Evolutionary conservation across 2,113 vertebrate species (phyloP).

Genomic region (Gallinago jamesoni): DNA sequence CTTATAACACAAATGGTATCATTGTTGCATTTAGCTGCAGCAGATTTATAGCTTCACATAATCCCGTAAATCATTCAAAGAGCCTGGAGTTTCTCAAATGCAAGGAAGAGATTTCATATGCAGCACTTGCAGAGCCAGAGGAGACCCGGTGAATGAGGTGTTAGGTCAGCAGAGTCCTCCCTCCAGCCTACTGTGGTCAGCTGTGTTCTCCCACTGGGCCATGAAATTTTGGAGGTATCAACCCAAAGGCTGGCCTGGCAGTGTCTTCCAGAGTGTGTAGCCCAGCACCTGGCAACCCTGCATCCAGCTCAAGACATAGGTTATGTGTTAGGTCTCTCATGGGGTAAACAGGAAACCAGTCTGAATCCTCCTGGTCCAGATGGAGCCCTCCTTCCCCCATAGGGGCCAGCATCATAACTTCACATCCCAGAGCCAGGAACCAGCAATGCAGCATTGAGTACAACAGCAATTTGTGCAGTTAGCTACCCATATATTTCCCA

Average conservation of each 20-base stretch:
- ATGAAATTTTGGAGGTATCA: background rate
- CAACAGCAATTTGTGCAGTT: background rate
- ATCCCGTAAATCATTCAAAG: background rate
- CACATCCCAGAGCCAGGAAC: background rate
- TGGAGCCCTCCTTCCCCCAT: fast-evolving
- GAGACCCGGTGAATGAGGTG: background rate
- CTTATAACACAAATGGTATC: conserved; percentile 1
- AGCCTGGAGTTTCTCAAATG: conserved; percentile 19
- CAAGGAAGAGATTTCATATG: background rate
- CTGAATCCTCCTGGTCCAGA: background rate
- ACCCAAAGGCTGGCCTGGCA: fast-evolving
- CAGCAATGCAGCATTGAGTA: background rate
- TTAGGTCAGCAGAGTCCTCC: background rate
- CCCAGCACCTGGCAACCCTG: fast-evolving
- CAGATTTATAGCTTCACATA: background rate
- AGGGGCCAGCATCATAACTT: fast-evolving
- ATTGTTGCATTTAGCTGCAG: background rate
- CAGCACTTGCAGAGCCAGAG: background rate
- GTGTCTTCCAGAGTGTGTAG: fast-evolving
- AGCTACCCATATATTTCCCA: background rate
- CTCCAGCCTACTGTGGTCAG: background rate
- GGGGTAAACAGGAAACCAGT: background rate
- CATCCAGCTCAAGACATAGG: background rate
- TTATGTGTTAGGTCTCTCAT: fast-evolving
- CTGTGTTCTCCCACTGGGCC: background rate